Conservation (phyloP, 2,888 invertebrate species). For the Drosophila mimetica region DNA sequence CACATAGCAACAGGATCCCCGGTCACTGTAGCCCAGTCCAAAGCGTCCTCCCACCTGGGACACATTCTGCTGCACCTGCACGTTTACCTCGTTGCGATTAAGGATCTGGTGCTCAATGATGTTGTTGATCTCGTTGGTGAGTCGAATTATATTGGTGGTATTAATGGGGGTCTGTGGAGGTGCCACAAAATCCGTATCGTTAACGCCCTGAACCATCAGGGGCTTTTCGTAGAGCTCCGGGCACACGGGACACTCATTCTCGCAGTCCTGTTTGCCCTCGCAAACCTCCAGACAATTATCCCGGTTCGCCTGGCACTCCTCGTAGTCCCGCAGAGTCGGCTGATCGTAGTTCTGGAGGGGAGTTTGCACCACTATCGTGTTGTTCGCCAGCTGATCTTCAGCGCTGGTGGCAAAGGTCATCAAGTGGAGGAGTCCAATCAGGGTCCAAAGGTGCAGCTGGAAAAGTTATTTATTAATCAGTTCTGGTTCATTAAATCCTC, state of each 20-base stretch:
- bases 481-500: neutral
- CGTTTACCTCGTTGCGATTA: slow-evolving; percentile 72
- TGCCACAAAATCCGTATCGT: slow-evolving; percentile 69
- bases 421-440: slow-evolving; percentile 16
- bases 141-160: slow-evolving; percentile 77
- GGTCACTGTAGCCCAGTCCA: slow-evolving; percentile 80
- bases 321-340: slow-evolving; percentile 76
- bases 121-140: slow-evolving; percentile 81
- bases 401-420: slow-evolving; percentile 8
- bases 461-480: neutral
- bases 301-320: slow-evolving; percentile 68
- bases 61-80: slow-evolving; percentile 78
- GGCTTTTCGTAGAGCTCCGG: slow-evolving; percentile 75
- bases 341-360: slow-evolving; percentile 75
- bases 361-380: slow-evolving; percentile 75
- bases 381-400: slow-evolving; percentile 14
- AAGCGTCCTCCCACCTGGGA: slow-evolving; percentile 81
- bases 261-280: slow-evolving; percentile 43
- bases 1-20: slow-evolving; percentile 81
- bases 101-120: slow-evolving; percentile 77
- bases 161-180: slow-evolving; percentile 55
- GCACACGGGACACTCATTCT: slow-evolving; percentile 71
- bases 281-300: slow-evolving; percentile 65
- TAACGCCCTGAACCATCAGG: slow-evolving; percentile 77
- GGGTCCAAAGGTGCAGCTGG: neutral